Evolutionary conservation across 2,888 invertebrate species (phyloP), one percentile per base, ranked within the genome.

Genomic region (Chrysotoxum bicinctum): DNA sequence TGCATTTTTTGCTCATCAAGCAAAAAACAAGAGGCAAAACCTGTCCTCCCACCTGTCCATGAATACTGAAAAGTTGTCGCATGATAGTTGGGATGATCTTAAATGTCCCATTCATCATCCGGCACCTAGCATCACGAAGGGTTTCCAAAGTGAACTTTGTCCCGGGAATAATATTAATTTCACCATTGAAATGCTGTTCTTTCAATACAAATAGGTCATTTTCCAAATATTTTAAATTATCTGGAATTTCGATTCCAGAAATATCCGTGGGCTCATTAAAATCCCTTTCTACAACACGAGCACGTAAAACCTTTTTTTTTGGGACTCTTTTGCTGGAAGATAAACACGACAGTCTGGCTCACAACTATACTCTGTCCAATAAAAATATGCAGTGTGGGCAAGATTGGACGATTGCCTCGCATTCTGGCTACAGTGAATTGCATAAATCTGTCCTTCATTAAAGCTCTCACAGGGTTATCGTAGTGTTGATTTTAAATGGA

Each of bases 61-160:
- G 19, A 8, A 48, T 48, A 4, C 48, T 48, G 45, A 45, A 48
- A 9, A 48, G 48, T 48, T 19, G 48, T 19, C 19, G 48, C 48
- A 48, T 16, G 19, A 45, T 16, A 45, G 45, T 45, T 16, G 45
- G 16, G 3, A 7, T 21, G 26, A 52, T 26, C n/a, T 52, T 26
- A 52, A 52, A 52, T 4, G 50, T 52, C 14, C 23, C 50, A 26
- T 26, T n/a, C 26, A 52, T 52, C 14, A 52, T 26, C 50, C 50
- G 26, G 50, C 50, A 64, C 12, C 43, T 26, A 30, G 37, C 62
- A 62, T 62, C 62, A 45, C 62, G 45, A 30, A 45, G 30, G 26
- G 43, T 16, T 62, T 45, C 45, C 8, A 62, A 45, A 45, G 62
- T 62, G 62, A 62, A 62, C 45, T 45, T 64, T 48, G 26, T 64